A percentile compares a stretch with the other conserved stretches of the same genome.
phyloP scores from a whole-genome alignment of 1,140 invertebrate genomes.

The Ostrea edulis region DNA sequence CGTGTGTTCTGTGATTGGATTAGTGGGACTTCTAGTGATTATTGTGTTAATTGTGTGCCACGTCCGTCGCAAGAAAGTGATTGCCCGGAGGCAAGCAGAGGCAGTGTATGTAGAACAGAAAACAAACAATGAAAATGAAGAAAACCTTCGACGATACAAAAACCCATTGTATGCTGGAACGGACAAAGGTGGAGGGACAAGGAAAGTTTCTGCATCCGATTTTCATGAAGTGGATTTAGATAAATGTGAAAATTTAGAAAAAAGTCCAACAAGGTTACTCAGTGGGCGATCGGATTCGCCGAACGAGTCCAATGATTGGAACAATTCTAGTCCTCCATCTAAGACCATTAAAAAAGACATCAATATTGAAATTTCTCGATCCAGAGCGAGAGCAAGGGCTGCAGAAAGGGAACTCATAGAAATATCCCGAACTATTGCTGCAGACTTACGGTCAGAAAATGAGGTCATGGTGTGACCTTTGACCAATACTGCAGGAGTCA shows the following conservation, averaged over 20 bases:
- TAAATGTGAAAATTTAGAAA: conserved; percentile 64
- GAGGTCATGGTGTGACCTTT: conserved; percentile 58
- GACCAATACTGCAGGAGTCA: background rate
- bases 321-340: conserved; percentile 46
- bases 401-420: conserved; percentile 51
- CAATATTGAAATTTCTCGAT: conserved; percentile 57
- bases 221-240: conserved; percentile 67
- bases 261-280: conserved; percentile 57
- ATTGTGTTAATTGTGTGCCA: conserved; percentile 77
- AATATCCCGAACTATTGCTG: conserved; percentile 52
- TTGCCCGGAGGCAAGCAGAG: conserved; percentile 43
- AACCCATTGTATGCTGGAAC: conserved; percentile 70
- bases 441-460: conserved; percentile 52
- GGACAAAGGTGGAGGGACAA: conserved; percentile 59
- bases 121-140: conserved; percentile 93
- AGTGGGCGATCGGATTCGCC: conserved; percentile 44
- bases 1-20: conserved; percentile 81
- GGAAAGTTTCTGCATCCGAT: conserved; percentile 62
- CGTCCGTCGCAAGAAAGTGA: conserved; percentile 57
- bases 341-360: conserved; percentile 60
- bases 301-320: conserved; percentile 55
- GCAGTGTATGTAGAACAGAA: conserved; percentile 58
- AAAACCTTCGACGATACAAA: conserved; percentile 86
- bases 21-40: conserved; percentile 77
- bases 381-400: conserved; percentile 30